Percentiles rank a stretch among this genome's conserved stretches.
Conservation (phyloP, 2,888 invertebrate genomes). For the Platycheirus albimanus region DNA sequence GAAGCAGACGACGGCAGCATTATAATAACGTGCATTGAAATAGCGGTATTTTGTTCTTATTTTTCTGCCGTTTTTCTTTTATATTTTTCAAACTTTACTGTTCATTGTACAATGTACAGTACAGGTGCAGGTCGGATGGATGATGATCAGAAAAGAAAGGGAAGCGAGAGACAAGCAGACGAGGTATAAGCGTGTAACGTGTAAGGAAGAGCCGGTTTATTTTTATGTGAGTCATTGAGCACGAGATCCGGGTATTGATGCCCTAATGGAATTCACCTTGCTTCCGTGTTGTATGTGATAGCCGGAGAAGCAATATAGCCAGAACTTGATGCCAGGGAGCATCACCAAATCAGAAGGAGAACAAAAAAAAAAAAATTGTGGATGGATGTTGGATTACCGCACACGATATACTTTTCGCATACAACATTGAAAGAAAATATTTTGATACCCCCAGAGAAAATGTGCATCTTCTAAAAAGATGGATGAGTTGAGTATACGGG, state of each 20-base stretch:
- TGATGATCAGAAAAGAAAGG: slow-evolving; percentile 7
- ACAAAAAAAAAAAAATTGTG: slow-evolving; percentile 11
- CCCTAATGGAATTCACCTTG: slow-evolving; percentile 67
- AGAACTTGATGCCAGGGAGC: slow-evolving; percentile 34
- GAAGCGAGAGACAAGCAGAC: neutral
- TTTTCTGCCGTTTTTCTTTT: slow-evolving; percentile 4
- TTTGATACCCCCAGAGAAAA: slow-evolving; percentile 62
- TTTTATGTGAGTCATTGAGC: slow-evolving; percentile 72
- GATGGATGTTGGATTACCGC: slow-evolving; percentile 49
- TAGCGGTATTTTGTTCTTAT: slow-evolving; percentile 64
- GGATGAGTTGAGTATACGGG: slow-evolving; percentile 32
- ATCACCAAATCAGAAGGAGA: slow-evolving; percentile 3
- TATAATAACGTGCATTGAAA: slow-evolving; percentile 66
- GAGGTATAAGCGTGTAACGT: neutral
- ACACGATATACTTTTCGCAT: slow-evolving; percentile 15
- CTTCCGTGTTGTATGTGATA: slow-evolving; percentile 61
- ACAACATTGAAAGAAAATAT: slow-evolving; percentile 45
- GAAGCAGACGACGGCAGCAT: slow-evolving; percentile 46
- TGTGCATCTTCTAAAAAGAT: slow-evolving; percentile 35
- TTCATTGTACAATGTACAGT: slow-evolving; percentile 8
- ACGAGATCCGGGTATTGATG: slow-evolving; percentile 72
- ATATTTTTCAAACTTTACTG: slow-evolving; percentile 13
- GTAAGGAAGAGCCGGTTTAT: slow-evolving; percentile 56
- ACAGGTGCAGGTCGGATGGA: slow-evolving; percentile 6
- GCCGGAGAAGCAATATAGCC: slow-evolving; percentile 7